Conservation (phyloP, 2,113 vertebrate species). For the Esox niger region DNA sequence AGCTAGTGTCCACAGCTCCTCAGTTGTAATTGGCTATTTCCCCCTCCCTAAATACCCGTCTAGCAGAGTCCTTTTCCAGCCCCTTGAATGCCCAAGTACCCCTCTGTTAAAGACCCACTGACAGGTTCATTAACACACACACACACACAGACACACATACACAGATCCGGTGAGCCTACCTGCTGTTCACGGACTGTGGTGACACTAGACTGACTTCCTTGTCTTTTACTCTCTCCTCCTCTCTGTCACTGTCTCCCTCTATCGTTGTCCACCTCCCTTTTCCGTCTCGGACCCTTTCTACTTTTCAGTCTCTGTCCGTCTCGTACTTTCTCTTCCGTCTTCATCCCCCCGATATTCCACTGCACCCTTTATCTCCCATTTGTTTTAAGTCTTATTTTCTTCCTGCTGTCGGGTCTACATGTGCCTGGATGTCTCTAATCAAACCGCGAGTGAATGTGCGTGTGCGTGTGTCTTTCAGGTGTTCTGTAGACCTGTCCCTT, state of each 20-base stretch:
- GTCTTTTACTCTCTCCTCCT: too few species aligned
- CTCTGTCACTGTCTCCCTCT: too few species aligned
- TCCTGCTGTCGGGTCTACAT: background rate
- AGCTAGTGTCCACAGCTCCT: background rate
- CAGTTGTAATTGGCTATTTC: constrained; percentile 56
- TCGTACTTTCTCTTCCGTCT: background rate
- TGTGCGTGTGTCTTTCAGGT: constrained; percentile 72
- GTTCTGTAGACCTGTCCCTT: constrained; percentile 86
- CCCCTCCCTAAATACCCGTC: constrained; percentile 63
- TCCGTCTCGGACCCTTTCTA: background rate
- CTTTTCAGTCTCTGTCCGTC: background rate
- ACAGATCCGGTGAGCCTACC: too few species aligned
- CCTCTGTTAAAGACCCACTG: constrained; percentile 23
- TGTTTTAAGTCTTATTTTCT: too few species aligned
- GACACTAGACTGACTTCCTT: too few species aligned
- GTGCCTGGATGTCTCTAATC: background rate
- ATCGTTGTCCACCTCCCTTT: background rate
- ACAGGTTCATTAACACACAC: too few species aligned
- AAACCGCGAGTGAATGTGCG: background rate
- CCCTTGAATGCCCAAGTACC: constrained; percentile 63
- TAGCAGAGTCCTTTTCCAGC: too few species aligned
- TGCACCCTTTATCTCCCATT: background rate
- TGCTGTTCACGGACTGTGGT: too few species aligned
- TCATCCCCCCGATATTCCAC: background rate
- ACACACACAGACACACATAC: too few species aligned